Evolutionary conservation across 2,113 vertebrate species (phyloP).

Genomic region (Poicephalus meyeri): DNA sequence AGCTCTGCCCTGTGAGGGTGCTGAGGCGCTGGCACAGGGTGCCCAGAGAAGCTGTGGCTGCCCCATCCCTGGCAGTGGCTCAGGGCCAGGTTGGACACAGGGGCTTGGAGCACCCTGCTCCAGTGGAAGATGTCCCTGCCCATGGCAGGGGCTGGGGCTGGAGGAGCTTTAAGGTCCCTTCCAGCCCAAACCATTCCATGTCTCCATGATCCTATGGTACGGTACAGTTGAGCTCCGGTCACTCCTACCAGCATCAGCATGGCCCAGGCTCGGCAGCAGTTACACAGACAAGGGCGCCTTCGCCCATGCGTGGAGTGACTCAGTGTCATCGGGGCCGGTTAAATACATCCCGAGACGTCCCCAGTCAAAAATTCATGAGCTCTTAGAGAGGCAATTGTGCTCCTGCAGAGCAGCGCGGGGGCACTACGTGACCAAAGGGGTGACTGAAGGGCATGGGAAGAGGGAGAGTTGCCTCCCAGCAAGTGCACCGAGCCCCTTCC

Average conservation of each 20-base stretch:
- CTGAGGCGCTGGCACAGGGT: no score
- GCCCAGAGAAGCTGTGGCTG: no score
- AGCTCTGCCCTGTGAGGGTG: no score
- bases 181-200: background rate
- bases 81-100: no score
- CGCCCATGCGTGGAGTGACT: background rate
- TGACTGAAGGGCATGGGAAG: background rate
- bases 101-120: background rate
- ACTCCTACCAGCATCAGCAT: rapidly evolving
- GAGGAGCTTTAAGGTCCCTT: background rate
- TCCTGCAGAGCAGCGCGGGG: background rate
- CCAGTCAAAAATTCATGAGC: background rate
- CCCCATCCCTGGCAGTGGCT: no score
- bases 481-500: background rate
- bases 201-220: background rate
- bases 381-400: background rate
- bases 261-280: background rate
- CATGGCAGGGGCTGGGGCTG: no score
- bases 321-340: background rate
- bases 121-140: background rate
- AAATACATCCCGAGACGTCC: background rate
- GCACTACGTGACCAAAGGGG: background rate
- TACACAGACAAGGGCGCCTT: background rate
- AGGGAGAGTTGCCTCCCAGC: background rate
- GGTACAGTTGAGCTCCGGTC: background rate